A percentile compares a stretch with the other conserved stretches of the same genome.
Evolutionary conservation across 2,797 vertebrate species (phyloP).

Genomic region (Sebastolobus altivelis): DNA sequence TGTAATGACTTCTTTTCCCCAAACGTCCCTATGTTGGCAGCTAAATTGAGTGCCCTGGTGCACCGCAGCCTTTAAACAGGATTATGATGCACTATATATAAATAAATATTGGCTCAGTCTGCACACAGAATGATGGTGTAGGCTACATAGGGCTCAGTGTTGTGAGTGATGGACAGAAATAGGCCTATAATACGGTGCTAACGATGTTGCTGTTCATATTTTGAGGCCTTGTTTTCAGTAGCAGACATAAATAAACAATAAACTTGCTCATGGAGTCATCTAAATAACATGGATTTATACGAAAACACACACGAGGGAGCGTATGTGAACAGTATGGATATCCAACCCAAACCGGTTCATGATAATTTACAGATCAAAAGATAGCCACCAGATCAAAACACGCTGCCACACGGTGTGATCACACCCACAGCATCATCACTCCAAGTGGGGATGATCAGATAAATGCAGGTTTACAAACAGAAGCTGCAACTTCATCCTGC

Average conservation of each 20-base stretch:
- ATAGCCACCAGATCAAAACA: background rate
- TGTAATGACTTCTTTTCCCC: background rate
- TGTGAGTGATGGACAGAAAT: slow-evolving; percentile 10
- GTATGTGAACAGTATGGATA: slow-evolving; percentile 1
- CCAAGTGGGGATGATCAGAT: background rate
- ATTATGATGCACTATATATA: slow-evolving; percentile 48
- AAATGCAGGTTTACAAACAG: background rate
- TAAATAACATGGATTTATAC: background rate
- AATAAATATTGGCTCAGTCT: slow-evolving; percentile 34
- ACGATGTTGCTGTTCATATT: slow-evolving; percentile 15
- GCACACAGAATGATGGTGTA: background rate
- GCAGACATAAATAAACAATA: slow-evolving; percentile 3
- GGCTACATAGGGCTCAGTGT: slow-evolving; percentile 1
- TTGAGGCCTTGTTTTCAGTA: slow-evolving; percentile 7
- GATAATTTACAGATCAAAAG: background rate
- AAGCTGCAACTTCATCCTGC: background rate
- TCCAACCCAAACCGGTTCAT: background rate
- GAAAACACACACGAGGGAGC: background rate
- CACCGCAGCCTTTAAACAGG: slow-evolving; percentile 22
- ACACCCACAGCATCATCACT: slow-evolving; percentile 3
- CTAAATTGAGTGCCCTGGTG: slow-evolving; percentile 8
- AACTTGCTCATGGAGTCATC: background rate
- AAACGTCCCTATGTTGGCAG: slow-evolving; percentile 21
- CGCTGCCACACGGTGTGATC: background rate
- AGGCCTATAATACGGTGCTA: slow-evolving; percentile 23